A percentile compares a stretch with the other conserved stretches of the same genome.
Evolutionary conservation across 2,113 vertebrate species (phyloP).

Genomic region (Phrynosoma blainvillii): DNA sequence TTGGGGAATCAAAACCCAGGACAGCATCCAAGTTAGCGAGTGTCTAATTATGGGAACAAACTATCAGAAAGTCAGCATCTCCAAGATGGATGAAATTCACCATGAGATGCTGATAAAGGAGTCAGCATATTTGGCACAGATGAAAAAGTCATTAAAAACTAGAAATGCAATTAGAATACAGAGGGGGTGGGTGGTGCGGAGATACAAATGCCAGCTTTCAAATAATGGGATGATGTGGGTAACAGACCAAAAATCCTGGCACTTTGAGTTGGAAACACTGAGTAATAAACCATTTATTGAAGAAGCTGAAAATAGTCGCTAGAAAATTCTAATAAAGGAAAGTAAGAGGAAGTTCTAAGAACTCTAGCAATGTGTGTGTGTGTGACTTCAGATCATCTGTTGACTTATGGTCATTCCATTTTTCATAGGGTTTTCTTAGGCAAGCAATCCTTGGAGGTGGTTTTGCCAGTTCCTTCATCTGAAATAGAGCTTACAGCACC

Average conservation of each 20-base stretch:
- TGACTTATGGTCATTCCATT: no score
- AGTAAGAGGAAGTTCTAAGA: not conserved
- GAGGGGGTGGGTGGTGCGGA: slow-evolving; percentile 35
- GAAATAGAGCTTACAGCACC: no score
- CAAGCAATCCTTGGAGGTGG: no score
- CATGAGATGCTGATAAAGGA: slow-evolving; percentile 41
- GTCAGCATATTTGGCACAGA: slow-evolving; percentile 60
- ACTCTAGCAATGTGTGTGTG: not conserved
- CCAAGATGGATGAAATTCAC: slow-evolving; percentile 55
- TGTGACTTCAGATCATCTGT: no score
- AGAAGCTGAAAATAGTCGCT: not conserved
- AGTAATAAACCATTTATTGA: slow-evolving; percentile 47
- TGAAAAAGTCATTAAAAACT: slow-evolving; percentile 65
- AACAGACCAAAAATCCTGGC: slow-evolving; percentile 55
- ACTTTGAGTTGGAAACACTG: slow-evolving; percentile 5
- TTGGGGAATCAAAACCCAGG: slow-evolving; percentile 65
- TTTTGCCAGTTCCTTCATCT: no score
- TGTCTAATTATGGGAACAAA: slow-evolving; percentile 68
- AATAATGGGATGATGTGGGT: slow-evolving; percentile 45
- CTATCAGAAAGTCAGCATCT: slow-evolving; percentile 69
- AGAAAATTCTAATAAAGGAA: not conserved
- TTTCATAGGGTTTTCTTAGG: no score
- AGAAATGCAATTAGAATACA: slow-evolving; percentile 52
- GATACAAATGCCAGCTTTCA: slow-evolving; percentile 39
- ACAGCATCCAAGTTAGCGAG: slow-evolving; percentile 62